Conservation (phyloP, 1,140 invertebrate species). For the Aphaenogaster ashmeadi region DNA sequence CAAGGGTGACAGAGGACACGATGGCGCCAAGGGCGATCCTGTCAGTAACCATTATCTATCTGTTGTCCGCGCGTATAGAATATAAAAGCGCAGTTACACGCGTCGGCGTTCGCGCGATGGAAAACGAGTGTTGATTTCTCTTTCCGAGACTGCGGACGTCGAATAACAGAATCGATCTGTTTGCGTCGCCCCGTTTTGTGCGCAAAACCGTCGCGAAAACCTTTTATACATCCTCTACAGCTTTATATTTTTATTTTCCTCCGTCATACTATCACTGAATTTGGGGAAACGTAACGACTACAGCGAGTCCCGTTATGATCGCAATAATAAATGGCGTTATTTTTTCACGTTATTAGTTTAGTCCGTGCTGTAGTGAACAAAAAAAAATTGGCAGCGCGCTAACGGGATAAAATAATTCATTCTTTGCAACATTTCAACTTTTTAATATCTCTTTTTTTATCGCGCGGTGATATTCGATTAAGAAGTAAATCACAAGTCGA, state of each 20-base stretch:
- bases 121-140: slow-evolving; percentile 37
- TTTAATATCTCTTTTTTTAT: background rate
- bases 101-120: slow-evolving; percentile 3
- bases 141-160: slow-evolving; percentile 4
- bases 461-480: background rate
- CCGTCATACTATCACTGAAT: background rate
- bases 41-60: slow-evolving; percentile 88
- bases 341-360: slow-evolving; percentile 39
- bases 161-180: slow-evolving; percentile 52
- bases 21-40: slow-evolving; percentile 95
- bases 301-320: background rate
- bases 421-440: background rate
- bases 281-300: background rate
- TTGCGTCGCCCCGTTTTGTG: background rate
- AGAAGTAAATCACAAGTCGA: background rate
- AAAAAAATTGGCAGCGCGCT: background rate
- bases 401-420: background rate
- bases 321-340: slow-evolving; percentile 33
- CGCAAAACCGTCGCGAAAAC: background rate
- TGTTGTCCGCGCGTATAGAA: background rate
- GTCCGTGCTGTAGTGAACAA: background rate
- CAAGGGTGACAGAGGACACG: slow-evolving; percentile 95
- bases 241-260: slow-evolving; percentile 18
- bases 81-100: slow-evolving; percentile 21
- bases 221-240: background rate